These are phyloP conservation scores for Zaprionus ornatus DNA, from an alignment of 1,140 invertebrate genomes.

Conservation along the genomic window DNA sequence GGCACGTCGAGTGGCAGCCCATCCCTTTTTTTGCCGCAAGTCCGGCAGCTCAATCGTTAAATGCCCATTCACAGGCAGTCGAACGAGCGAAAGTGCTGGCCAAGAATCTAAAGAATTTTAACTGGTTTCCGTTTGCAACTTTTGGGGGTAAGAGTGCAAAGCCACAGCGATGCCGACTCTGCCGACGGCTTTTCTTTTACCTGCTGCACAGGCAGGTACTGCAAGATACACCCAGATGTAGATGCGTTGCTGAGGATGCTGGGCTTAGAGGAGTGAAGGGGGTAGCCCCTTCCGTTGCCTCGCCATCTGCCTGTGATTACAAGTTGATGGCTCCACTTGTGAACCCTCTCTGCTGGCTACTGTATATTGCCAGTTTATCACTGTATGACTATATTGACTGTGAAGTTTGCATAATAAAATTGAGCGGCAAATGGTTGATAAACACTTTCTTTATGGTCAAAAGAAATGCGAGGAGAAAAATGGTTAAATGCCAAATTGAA, in stretches of 20 bases:
- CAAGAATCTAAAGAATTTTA: slow-evolving; percentile 61
- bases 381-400: not conserved
- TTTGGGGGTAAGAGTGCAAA: slow-evolving; percentile 42
- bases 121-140: slow-evolving; percentile 29
- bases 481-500: slow-evolving; percentile 70
- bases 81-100: slow-evolving; percentile 53
- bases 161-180: slow-evolving; percentile 63
- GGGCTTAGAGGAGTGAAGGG: not conserved
- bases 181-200: slow-evolving; percentile 63
- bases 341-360: slow-evolving; percentile 23
- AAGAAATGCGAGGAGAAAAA: slow-evolving; percentile 57
- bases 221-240: slow-evolving; percentile 15
- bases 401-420: slow-evolving; percentile 67
- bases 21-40: slow-evolving; percentile 49
- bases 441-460: slow-evolving; percentile 70
- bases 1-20: slow-evolving; percentile 14
- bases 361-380: not conserved
- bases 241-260: not conserved
- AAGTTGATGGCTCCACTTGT: slow-evolving; percentile 47
- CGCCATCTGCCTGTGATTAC: not conserved
- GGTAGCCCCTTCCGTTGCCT: not conserved
- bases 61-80: slow-evolving; percentile 17
- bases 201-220: slow-evolving; percentile 58
- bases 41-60: slow-evolving; percentile 52
- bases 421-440: slow-evolving; percentile 53